These are phyloP conservation scores for Watsonalla binaria DNA, from an alignment of 2,888 invertebrate genomes.

Conservation along the genomic window DNA sequence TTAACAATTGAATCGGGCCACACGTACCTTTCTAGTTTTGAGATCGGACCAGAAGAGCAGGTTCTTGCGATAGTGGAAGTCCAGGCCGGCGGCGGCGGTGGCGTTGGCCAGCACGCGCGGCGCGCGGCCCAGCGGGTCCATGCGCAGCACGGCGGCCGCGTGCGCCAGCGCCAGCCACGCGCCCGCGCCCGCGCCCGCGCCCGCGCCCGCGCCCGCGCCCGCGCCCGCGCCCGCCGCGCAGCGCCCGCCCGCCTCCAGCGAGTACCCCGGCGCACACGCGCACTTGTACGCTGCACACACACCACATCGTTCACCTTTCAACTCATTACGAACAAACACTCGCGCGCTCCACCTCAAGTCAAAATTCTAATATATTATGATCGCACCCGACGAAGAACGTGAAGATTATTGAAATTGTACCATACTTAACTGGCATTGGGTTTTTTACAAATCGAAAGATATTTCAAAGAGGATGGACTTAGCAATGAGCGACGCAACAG, in stretches of 20 bases:
- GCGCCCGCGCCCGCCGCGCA: conserved; percentile 72
- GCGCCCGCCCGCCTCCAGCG: conserved; percentile 76
- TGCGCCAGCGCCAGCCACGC: conserved; percentile 75
- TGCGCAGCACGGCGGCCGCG: conserved; percentile 82
- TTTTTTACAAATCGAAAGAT: too few relatives aligned
- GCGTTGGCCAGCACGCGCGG: conserved; percentile 85
- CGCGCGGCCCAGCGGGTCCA: conserved; percentile 83
- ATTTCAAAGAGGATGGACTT: too few relatives aligned
- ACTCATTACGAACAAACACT: too few relatives aligned
- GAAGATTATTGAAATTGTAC: too few relatives aligned
- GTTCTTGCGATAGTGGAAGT: conserved; percentile 88
- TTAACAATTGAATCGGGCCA: too few relatives aligned
- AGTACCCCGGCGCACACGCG: conserved; percentile 89
- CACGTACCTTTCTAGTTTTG: conserved; percentile 87
- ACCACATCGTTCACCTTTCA: neutral
- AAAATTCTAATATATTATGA: too few relatives aligned
- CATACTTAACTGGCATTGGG: too few relatives aligned
- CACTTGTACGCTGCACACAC: conserved; percentile 83
- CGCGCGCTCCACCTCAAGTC: too few relatives aligned
- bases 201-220: conserved; percentile 81
- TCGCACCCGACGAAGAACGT: too few relatives aligned
- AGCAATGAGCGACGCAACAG: too few relatives aligned
- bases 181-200: conserved; percentile 72
- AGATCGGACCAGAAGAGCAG: conserved; percentile 93
- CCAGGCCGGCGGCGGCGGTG: conserved; percentile 90